Percentiles rank a stretch among this genome's conserved stretches.
Conservation (phyloP, 2,113 vertebrate species). For the Alouatta palliata region DNA sequence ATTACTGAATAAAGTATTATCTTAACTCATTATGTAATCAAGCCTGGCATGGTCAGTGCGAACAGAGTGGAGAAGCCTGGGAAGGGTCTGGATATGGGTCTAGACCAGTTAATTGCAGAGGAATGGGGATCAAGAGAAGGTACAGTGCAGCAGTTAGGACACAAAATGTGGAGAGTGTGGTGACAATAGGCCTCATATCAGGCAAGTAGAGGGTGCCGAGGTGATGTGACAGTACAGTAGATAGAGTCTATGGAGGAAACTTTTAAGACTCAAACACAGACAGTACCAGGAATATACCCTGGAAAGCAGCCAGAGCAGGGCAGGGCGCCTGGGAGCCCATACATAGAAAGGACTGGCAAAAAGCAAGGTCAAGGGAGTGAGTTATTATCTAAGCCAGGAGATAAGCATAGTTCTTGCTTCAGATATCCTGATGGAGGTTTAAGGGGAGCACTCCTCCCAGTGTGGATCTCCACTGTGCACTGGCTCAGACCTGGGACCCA, state of each 20-base stretch:
- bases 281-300: neutral
- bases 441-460: neutral
- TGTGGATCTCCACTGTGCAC: fast-evolving
- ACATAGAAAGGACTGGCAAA: neutral
- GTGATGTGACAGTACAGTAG: neutral
- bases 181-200: neutral
- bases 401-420: neutral
- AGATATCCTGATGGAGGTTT: neutral
- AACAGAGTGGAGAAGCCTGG: neutral
- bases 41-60: neutral
- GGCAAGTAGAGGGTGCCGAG: neutral
- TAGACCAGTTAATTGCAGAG: neutral
- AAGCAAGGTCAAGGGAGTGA: neutral
- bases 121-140: neutral
- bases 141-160: neutral
- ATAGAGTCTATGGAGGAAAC: neutral
- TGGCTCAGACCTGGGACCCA: neutral
- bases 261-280: neutral
- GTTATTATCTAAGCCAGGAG: neutral
- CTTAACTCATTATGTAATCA: neutral
- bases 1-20: neutral
- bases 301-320: neutral
- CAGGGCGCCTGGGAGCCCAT: neutral
- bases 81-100: neutral
- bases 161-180: neutral